Evolutionary conservation across 2,797 vertebrate species (phyloP).

Genomic region (Acrossocheilus fasciatus): DNA sequence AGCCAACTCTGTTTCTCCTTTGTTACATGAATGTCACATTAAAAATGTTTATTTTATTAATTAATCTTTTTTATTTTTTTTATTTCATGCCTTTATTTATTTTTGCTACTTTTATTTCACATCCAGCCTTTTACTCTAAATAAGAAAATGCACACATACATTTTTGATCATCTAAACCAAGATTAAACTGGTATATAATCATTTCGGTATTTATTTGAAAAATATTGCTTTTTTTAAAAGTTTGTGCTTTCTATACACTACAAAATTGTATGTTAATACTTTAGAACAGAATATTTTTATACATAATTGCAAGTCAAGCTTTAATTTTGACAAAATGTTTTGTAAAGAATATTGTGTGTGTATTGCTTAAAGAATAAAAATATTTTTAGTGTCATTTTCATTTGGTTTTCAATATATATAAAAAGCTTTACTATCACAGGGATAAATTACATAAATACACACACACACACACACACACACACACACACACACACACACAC

Average conservation of each 20-base stretch:
- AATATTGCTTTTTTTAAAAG: too few relatives aligned
- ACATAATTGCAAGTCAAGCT: background rate
- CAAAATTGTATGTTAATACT: background rate
- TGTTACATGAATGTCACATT: background rate
- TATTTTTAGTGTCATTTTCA: background rate
- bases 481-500: too few relatives aligned
- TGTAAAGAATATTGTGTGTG: background rate
- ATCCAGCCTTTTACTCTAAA: background rate
- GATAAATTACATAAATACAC: too few relatives aligned
- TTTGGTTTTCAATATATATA: background rate
- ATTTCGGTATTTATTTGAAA: background rate
- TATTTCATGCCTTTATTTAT: background rate
- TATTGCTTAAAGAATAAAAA: background rate
- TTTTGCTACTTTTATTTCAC: background rate
- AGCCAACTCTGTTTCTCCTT: background rate
- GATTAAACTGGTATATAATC: background rate
- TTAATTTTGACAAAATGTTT: background rate
- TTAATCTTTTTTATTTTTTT: too few relatives aligned
- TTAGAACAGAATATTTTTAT: background rate
- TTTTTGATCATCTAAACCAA: background rate
- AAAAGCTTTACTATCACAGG: too few relatives aligned
- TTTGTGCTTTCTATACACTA: too few relatives aligned
- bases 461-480: too few relatives aligned
- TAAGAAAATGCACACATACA: background rate
- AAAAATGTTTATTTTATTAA: background rate